Percentiles rank a stretch among this genome's conserved stretches.
Evolutionary conservation across 1,140 invertebrate genomes (phyloP).

Genomic region (Ridgeia piscesae): DNA sequence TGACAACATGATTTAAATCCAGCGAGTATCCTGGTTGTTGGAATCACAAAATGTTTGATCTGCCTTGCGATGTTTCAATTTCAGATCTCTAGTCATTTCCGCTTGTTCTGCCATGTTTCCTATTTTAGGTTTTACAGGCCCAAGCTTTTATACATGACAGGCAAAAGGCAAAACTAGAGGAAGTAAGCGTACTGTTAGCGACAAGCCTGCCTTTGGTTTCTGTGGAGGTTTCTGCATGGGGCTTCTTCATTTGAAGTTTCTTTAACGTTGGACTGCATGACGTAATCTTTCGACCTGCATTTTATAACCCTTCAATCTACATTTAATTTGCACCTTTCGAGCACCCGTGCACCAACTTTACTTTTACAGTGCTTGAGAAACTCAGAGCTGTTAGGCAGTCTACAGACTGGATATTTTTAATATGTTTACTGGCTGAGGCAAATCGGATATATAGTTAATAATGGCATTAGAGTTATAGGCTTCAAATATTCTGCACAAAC

Average conservation of each 20-base stretch:
- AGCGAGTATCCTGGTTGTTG: no score
- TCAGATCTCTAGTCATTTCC: not conserved
- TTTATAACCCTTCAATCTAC: no score
- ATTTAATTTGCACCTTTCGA: not conserved
- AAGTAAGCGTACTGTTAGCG: not conserved
- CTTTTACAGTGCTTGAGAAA: not conserved
- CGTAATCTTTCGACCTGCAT: no score
- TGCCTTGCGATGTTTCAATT: not conserved
- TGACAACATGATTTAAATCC: no score
- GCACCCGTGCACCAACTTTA: not conserved
- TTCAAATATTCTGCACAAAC: no score
- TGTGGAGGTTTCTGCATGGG: not conserved
- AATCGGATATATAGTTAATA: no score
- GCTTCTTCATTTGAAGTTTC: not conserved
- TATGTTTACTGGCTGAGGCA: not conserved
- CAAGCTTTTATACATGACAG: not conserved
- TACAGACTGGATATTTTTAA: not conserved
- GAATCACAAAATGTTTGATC: no score
- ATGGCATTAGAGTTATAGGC: no score
- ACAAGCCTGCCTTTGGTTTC: not conserved
- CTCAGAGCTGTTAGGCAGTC: not conserved
- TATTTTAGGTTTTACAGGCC: conserved; percentile 5
- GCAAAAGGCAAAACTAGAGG: not conserved
- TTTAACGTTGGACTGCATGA: not conserved
- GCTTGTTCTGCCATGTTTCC: not conserved